Conservation (phyloP, 2,797 vertebrate species). For the Calcarius lapponicus region DNA sequence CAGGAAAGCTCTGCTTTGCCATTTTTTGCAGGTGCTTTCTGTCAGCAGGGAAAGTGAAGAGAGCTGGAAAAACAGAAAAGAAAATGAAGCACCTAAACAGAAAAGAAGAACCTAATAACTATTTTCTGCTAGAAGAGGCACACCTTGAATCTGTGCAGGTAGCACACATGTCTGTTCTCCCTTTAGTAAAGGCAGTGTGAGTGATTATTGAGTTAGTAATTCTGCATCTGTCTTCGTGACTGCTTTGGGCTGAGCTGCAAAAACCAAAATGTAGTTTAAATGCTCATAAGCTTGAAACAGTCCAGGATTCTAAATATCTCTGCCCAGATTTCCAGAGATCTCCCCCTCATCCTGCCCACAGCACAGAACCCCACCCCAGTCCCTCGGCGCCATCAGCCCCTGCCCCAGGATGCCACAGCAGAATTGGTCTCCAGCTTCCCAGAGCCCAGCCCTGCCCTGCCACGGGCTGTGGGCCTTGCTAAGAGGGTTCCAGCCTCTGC, state of each 20-base stretch:
- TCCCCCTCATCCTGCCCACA: not conserved
- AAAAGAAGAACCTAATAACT: not conserved
- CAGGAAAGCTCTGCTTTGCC: not conserved
- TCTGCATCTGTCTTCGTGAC: not conserved
- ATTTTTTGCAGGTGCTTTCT: not conserved
- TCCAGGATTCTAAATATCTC: not conserved
- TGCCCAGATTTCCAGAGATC: not conserved
- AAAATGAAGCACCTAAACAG: not conserved
- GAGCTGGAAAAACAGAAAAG: not conserved
- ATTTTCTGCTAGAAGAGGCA: not conserved
- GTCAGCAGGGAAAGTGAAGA: not conserved
- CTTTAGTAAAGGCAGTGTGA: not conserved
- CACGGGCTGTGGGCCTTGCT: not conserved
- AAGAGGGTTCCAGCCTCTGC: not conserved
- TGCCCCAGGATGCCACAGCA: fast-evolving
- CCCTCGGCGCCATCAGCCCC: fast-evolving
- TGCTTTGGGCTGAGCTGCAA: not conserved
- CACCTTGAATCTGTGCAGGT: not conserved
- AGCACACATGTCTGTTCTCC: not conserved
- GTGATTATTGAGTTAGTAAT: not conserved
- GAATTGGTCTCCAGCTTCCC: not conserved
- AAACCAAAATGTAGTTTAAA: not conserved
- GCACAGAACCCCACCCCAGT: not conserved
- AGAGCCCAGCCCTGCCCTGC: not conserved
- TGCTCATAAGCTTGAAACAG: not conserved